Base-by-base conservation (phyloP, 2,888 invertebrate genomes). In the Cotesia congregata region DNA sequence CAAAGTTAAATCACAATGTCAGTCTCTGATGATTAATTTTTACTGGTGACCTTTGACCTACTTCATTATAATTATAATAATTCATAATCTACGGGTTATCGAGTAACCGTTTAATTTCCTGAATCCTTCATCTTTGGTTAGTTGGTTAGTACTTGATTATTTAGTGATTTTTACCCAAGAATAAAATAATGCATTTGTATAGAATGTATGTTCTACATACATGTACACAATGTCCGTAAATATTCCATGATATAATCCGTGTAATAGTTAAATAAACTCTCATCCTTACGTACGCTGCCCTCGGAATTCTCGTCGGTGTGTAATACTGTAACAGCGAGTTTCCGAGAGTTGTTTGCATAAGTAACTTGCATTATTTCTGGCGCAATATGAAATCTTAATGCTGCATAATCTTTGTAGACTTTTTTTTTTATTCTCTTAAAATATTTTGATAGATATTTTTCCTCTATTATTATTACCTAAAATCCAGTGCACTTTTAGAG, bases 21-120 rank as follows among this genome's bases (percentile, higher is more conserved):
- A 76, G 78, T 72, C 74, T 77, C 67, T 77, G 75, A 80, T 80
- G 75, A 78, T 79, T 74, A 81, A 79, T 77, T 81, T 80, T 79
- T 81, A 81, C 79, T 80, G 71, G 78, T 76, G 80, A 74, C 81
- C 80, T 84, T 85, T 83, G 83, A 85, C 85, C 85, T 84, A 83
- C 77, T 84, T 85, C n/a, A 17, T 20, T 41, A 15, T 17, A 68
- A 30, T 30, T 30, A 30, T 30, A 30, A 30, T 30, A 0, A 30
- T 30, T 30, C 30, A 30, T 30, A 30, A 30, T 30, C 30, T 30
- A 30, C 30, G 30, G 30, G 2, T 30, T 30, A 30, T 30, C 30
- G 30, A 30, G 30, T 30, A 30, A 30, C 30, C 30, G 3, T 30
- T 30, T 30, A 30, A 30, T 30, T 30, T 30, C 0, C 3, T 30